Evolutionary conservation across 2,113 vertebrate species (phyloP).

Genomic region (Grammatotria lemairii): DNA sequence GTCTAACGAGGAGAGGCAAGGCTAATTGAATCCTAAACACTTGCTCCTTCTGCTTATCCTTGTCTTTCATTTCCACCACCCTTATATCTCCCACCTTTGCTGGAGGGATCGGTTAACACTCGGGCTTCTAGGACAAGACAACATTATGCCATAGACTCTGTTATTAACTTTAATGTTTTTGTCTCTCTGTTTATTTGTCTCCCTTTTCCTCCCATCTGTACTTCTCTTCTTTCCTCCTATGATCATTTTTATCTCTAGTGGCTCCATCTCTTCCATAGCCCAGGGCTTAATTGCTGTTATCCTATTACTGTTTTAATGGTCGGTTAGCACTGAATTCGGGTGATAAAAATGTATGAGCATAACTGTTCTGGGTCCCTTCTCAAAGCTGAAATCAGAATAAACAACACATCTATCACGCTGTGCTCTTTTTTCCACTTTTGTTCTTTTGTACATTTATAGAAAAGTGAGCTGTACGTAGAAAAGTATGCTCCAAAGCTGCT

Average conservation of each 20-base stretch:
- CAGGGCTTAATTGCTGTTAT: constrained; percentile 41
- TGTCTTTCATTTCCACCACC: background rate
- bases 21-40: constrained; percentile 61
- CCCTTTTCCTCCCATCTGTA: background rate
- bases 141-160: background rate
- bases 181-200: background rate
- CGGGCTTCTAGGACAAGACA: background rate
- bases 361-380: background rate
- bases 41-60: constrained; percentile 37
- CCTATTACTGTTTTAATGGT: constrained; percentile 50
- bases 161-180: background rate
- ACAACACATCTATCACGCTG: background rate
- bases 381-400: constrained; percentile 2
- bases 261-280: constrained; percentile 6
- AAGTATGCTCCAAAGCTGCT: background rate
- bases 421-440: background rate
- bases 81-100: background rate
- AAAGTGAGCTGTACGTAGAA: background rate
- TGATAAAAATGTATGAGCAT: constrained; percentile 42
- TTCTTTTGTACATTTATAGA: background rate
- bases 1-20: constrained; percentile 42
- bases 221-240: background rate
- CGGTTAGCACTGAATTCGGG: constrained; percentile 19
- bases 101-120: background rate
- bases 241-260: constrained; percentile 21